A percentile compares a stretch with the other conserved stretches of the same genome.
Conservation (phyloP, 2,797 vertebrate species). For the Nasua narica region DNA sequence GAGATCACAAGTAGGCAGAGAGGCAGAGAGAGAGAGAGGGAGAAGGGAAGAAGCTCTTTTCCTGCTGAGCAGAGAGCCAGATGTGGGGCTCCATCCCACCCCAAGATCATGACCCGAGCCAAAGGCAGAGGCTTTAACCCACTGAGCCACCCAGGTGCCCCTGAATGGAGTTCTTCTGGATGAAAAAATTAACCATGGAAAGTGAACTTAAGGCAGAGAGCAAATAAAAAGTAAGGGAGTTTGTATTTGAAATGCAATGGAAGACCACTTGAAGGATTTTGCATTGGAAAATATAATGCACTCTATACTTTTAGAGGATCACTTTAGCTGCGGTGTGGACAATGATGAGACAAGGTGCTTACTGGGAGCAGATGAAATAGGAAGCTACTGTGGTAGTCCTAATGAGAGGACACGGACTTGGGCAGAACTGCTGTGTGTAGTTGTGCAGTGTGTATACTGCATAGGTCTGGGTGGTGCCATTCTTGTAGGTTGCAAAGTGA, state of each 20-base stretch:
- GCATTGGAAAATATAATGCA: not conserved
- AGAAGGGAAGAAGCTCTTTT: no score
- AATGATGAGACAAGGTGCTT: not conserved
- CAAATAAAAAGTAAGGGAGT: not conserved
- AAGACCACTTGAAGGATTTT: not conserved
- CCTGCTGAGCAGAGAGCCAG: no score
- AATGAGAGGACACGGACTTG: not conserved
- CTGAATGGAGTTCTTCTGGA: not conserved
- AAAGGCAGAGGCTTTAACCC: no score
- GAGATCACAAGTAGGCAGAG: no score
- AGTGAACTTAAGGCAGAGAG: not conserved
- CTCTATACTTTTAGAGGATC: not conserved
- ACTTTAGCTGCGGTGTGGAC: not conserved
- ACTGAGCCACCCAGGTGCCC: no score
- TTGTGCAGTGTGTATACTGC: not conserved
- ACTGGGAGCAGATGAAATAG: not conserved
- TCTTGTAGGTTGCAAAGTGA: not conserved
- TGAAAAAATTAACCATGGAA: not conserved
- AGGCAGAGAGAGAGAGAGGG: no score
- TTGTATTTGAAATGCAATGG: not conserved
- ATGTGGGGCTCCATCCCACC: no score
- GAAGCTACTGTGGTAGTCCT: not conserved
- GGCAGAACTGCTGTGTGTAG: rapidly evolving
- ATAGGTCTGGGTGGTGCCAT: not conserved
- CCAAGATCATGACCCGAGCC: no score